phyloP scores from a whole-genome alignment of 2,797 vertebrate species.

The Astyanax mexicanus region DNA sequence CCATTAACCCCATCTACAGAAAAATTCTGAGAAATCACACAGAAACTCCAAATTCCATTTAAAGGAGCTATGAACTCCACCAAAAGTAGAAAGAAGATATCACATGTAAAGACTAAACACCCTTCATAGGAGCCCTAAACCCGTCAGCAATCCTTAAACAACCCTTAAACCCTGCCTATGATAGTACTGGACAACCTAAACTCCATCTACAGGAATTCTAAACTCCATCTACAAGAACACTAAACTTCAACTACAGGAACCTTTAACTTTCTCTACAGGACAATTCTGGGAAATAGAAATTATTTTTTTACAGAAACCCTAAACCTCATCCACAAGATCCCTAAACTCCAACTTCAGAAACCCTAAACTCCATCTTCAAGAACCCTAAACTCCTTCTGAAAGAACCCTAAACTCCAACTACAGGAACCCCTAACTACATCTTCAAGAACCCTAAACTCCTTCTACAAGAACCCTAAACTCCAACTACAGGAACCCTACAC shows the following conservation, averaged over 20 bases:
- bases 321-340: not conserved
- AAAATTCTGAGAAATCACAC: no score
- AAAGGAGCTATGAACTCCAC: no score
- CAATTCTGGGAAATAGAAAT: no score
- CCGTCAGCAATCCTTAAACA: constrained; percentile 23
- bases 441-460: no score
- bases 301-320: not conserved
- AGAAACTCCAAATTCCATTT: not conserved
- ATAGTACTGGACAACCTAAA: not conserved
- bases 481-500: no score
- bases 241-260: not conserved
- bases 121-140: not conserved
- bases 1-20: no score
- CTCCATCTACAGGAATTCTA: not conserved
- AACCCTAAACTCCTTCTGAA: not conserved
- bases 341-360: not conserved
- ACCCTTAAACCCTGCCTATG: no score
- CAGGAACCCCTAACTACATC: no score
- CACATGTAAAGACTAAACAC: no score
- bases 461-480: not conserved
- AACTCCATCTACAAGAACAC: not conserved
- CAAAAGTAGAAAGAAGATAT: no score
- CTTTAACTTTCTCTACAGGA: not conserved
- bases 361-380: not conserved
- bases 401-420: no score